phyloP scores from a whole-genome alignment of 2,113 vertebrate genomes.

The Labeo catla region DNA sequence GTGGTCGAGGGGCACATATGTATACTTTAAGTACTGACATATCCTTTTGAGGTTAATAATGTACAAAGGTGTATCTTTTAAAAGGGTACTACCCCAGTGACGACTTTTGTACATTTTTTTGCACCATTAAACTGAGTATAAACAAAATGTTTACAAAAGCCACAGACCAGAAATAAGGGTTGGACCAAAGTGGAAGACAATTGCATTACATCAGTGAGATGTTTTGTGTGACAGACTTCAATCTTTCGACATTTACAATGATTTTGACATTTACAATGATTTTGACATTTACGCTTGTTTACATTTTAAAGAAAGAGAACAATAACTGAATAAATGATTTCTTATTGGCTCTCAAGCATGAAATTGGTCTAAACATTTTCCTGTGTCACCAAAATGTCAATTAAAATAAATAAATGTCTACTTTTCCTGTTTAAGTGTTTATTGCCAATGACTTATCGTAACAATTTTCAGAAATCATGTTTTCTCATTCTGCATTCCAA shows the following conservation, averaged over 20 bases:
- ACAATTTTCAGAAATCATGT: too few species aligned
- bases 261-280: conserved; percentile 3
- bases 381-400: background rate
- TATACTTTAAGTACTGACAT: too few species aligned
- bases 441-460: background rate
- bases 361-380: background rate
- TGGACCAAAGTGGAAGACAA: background rate
- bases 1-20: too few species aligned
- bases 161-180: background rate
- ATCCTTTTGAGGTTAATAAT: background rate
- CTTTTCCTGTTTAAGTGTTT: background rate
- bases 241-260: background rate
- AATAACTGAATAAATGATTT: background rate
- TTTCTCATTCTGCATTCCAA: too few species aligned
- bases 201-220: background rate
- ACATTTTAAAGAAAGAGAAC: background rate
- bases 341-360: background rate
- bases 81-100: background rate
- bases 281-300: background rate
- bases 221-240: background rate
- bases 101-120: background rate
- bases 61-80: background rate
- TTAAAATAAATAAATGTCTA: background rate
- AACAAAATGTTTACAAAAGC: background rate
- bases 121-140: background rate